phyloP scores from a whole-genome alignment of 2,888 invertebrate species.

The Hypena proboscidalis region DNA sequence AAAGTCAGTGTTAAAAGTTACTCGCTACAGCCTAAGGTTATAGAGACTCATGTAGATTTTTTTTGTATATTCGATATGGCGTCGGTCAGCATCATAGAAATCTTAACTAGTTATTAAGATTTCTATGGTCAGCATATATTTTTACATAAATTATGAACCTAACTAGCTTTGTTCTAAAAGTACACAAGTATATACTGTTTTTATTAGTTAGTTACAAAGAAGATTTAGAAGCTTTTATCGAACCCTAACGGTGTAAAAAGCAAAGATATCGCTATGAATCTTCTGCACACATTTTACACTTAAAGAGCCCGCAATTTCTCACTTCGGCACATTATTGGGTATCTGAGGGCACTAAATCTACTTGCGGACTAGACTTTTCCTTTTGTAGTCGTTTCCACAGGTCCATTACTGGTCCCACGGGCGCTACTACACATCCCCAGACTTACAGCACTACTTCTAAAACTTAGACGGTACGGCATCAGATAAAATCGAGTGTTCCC shows the following conservation, averaged over 20 bases:
- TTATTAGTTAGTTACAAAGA: background rate
- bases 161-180: too few species aligned
- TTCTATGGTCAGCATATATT: too few species aligned
- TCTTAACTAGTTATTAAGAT: too few species aligned
- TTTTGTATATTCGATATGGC: too few species aligned
- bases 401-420: constrained; percentile 71
- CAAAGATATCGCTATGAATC: constrained; percentile 22
- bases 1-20: too few species aligned
- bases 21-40: too few species aligned
- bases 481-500: constrained; percentile 44
- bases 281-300: constrained; percentile 33
- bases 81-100: too few species aligned
- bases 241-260: background rate
- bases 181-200: too few species aligned
- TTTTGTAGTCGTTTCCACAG: constrained; percentile 70
- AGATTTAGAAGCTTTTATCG: background rate
- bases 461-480: constrained; percentile 48
- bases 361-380: constrained; percentile 66
- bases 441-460: constrained; percentile 56
- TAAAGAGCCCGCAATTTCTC: constrained; percentile 41
- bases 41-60: too few species aligned
- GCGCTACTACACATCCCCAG: constrained; percentile 58
- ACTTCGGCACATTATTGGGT: constrained; percentile 59
- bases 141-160: too few species aligned
- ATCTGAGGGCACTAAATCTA: constrained; percentile 71